Percentiles rank a stretch among this genome's conserved stretches.
These are phyloP conservation scores for Heteromurus nitidus DNA, from an alignment of 2,888 invertebrate species.

Conservation along the genomic window DNA sequence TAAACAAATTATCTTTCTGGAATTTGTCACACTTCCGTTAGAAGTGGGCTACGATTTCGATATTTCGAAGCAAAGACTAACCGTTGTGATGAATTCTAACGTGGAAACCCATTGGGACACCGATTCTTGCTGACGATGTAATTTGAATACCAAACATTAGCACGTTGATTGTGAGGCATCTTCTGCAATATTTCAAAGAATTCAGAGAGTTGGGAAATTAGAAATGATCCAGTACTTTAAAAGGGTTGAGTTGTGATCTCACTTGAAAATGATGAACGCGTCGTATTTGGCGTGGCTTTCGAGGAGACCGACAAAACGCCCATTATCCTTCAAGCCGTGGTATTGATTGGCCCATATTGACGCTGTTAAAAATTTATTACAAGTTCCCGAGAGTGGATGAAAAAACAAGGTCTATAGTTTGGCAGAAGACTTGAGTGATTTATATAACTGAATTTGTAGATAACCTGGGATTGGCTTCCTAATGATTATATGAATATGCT, in stretches of 20 bases:
- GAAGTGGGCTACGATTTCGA: no score
- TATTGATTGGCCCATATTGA: conserved; percentile 41
- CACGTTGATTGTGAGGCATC: conserved; percentile 31
- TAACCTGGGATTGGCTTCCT: conserved; percentile 48
- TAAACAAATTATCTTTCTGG: no score
- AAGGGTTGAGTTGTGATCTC: not conserved
- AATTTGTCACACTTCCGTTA: no score
- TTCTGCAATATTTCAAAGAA: conserved; percentile 6
- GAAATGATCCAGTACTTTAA: not conserved
- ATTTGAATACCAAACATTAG: conserved; percentile 48
- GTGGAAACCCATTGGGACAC: conserved; percentile 38
- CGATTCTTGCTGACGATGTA: conserved; percentile 32
- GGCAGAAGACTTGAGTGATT: no score
- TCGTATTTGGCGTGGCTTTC: conserved; percentile 14
- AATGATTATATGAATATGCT: conserved; percentile 22
- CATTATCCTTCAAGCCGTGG: conserved; percentile 24
- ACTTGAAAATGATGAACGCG: conserved; percentile 37
- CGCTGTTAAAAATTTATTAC: conserved; percentile 13
- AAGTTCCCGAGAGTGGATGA: no score
- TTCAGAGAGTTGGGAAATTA: not conserved
- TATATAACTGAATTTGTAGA: no score
- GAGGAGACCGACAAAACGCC: conserved; percentile 10
- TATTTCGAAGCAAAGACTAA: no score
- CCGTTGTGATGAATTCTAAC: conserved; percentile 16
- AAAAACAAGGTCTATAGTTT: no score